Conservation (phyloP, 2,888 invertebrate species). For the Dryobota labecula region DNA sequence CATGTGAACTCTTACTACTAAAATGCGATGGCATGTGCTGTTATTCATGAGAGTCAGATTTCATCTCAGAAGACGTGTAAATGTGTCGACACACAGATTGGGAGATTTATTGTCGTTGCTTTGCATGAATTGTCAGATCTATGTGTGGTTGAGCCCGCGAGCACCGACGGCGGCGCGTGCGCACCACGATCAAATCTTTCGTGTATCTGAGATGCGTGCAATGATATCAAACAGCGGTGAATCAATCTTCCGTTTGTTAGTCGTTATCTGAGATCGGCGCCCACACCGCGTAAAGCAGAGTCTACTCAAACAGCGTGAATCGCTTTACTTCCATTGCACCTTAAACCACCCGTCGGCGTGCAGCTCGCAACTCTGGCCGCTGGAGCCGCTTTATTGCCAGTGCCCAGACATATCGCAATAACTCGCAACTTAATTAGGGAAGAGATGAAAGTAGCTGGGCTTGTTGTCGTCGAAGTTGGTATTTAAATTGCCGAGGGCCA, state of each 20-base stretch:
- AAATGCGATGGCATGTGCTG: constrained; percentile 80
- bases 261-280: constrained; percentile 84
- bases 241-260: constrained; percentile 85
- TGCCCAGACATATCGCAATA: constrained; percentile 72
- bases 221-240: constrained; percentile 83
- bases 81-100: constrained; percentile 79
- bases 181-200: constrained; percentile 76
- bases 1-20: constrained; percentile 75
- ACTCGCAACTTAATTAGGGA: constrained; percentile 81
- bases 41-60: constrained; percentile 85
- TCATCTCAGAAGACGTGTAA: constrained; percentile 78
- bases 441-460: constrained; percentile 75
- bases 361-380: constrained; percentile 39
- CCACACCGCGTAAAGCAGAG: constrained; percentile 75
- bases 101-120: constrained; percentile 84
- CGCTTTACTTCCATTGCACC: constrained; percentile 58
- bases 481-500: constrained; percentile 77
- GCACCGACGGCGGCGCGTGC: constrained; percentile 79
- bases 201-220: constrained; percentile 82
- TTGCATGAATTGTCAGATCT: constrained; percentile 79
- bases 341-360: constrained; percentile 18
- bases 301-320: constrained; percentile 74
- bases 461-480: constrained; percentile 75
- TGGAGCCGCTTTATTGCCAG: constrained; percentile 70
- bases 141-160: constrained; percentile 71